phyloP scores from a whole-genome alignment of 1,140 invertebrate species.

The Coelopa frigida region DNA sequence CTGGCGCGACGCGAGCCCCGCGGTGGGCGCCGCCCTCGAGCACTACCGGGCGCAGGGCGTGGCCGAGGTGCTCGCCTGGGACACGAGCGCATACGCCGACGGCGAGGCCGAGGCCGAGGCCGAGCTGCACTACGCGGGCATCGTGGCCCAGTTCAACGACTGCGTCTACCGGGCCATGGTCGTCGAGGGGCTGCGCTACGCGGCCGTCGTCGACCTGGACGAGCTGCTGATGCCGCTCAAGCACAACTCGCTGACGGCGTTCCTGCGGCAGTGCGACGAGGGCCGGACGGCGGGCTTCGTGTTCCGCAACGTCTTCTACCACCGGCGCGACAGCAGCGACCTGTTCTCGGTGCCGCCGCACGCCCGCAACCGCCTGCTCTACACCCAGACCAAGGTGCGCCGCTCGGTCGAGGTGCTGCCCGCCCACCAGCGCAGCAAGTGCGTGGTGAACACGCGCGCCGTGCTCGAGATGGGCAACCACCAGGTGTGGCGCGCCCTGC shows the following conservation, averaged over 20 bases:
- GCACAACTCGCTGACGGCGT: constrained; percentile 35
- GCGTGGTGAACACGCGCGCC: constrained; percentile 50
- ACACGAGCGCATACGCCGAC: constrained; percentile 45
- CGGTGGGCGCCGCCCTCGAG: constrained; percentile 48
- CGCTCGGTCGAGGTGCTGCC: constrained; percentile 49
- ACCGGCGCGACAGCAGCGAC: constrained; percentile 52
- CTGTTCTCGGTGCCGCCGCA: constrained; percentile 41
- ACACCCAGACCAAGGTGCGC: constrained; percentile 50
- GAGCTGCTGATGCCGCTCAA: constrained; percentile 55
- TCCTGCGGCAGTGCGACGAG: constrained; percentile 39
- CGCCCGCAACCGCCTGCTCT: constrained; percentile 40
- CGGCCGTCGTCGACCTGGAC: constrained; percentile 55
- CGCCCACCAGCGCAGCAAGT: constrained; percentile 54
- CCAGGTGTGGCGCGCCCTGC: constrained; percentile 49
- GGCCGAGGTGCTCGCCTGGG: constrained; percentile 53
- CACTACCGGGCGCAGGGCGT: constrained; percentile 48
- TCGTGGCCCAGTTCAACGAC: constrained; percentile 57
- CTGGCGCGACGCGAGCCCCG: constrained; percentile 51
- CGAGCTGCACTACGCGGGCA: constrained; percentile 52
- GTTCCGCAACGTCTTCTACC: constrained; percentile 59
- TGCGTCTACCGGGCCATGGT: constrained; percentile 52
- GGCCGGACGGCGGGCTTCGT: constrained; percentile 46
- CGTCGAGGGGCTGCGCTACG: constrained; percentile 45
- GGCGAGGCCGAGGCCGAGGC: constrained; percentile 39
- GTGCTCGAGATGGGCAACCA: constrained; percentile 58